A percentile compares a stretch with the other conserved stretches of the same genome.
phyloP scores from a whole-genome alignment of 2,113 vertebrate genomes.

The Colius striatus region DNA sequence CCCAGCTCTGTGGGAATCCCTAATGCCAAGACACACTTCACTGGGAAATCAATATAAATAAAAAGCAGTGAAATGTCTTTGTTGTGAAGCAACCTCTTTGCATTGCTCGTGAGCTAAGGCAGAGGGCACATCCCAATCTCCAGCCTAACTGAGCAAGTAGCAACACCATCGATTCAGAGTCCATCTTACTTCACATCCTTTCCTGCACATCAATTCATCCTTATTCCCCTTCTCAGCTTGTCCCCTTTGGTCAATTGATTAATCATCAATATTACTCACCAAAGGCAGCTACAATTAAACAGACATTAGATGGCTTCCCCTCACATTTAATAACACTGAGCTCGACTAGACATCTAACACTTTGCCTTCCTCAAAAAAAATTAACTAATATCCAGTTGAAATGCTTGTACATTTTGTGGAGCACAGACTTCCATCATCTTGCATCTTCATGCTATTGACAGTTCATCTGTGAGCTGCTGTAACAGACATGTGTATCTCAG shows the following conservation, averaged over 20 bases:
- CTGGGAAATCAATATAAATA: conserved; percentile 76
- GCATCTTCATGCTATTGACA: neutral
- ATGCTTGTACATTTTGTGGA: neutral
- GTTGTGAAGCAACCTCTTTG: conserved; percentile 61
- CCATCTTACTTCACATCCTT: conserved; percentile 35
- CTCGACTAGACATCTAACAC: neutral
- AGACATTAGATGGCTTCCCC: conserved; percentile 43
- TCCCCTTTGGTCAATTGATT: conserved; percentile 58
- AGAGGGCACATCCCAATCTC: conserved; percentile 30
- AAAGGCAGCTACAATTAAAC: conserved; percentile 61
- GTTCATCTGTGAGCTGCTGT: neutral
- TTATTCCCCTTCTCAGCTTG: conserved; percentile 54
- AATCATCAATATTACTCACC: conserved; percentile 60
- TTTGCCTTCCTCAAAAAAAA: conserved; percentile 1
- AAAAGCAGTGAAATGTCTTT: conserved; percentile 74
- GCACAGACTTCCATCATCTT: neutral
- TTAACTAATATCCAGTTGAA: neutral
- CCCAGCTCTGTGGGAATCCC: conserved; percentile 62
- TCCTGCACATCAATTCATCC: conserved; percentile 26
- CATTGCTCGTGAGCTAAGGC: conserved; percentile 42
- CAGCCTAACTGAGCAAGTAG: conserved; percentile 44
- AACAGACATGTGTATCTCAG: neutral
- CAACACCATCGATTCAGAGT: conserved; percentile 57
- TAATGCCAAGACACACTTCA: conserved; percentile 75
- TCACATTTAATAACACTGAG: neutral